Conservation (phyloP, 1,140 invertebrate genomes). For the Musca domestica region DNA sequence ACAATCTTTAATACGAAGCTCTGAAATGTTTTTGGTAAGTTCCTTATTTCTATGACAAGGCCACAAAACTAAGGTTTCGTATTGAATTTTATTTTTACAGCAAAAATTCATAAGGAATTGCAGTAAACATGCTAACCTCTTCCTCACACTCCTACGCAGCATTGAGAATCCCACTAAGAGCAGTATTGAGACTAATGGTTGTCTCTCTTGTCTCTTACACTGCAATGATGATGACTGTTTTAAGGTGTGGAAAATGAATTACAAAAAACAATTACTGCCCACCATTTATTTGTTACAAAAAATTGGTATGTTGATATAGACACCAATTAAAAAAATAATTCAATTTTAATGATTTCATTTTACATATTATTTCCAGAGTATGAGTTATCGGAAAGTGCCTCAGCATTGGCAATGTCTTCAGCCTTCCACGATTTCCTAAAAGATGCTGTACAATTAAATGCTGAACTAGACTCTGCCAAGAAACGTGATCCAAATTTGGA, state of each 20-base stretch:
- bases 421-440: slow-evolving; percentile 37
- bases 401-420: slow-evolving; percentile 31
- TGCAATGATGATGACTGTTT: slow-evolving; percentile 55
- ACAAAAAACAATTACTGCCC: slow-evolving; percentile 56
- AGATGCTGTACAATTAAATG: slow-evolving; percentile 34
- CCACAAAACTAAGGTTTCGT: background rate
- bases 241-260: slow-evolving; percentile 58
- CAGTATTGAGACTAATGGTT: slow-evolving; percentile 40
- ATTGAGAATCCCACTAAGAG: slow-evolving; percentile 27
- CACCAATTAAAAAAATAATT: background rate
- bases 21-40: slow-evolving; percentile 38
- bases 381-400: slow-evolving; percentile 32
- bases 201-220: slow-evolving; percentile 55
- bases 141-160: slow-evolving; percentile 41
- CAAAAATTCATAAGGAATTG: slow-evolving; percentile 40
- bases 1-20: slow-evolving; percentile 54
- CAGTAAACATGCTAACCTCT: slow-evolving; percentile 42
- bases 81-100: slow-evolving; percentile 33
- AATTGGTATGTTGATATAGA: slow-evolving; percentile 33
- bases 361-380: slow-evolving; percentile 28
- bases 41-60: background rate
- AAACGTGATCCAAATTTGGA: slow-evolving; percentile 34
- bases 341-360: background rate
- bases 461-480: slow-evolving; percentile 29
- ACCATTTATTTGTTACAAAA: slow-evolving; percentile 37